These are phyloP conservation scores for Neogale vison DNA, from an alignment of 2,113 vertebrate species.

Conservation along the genomic window DNA sequence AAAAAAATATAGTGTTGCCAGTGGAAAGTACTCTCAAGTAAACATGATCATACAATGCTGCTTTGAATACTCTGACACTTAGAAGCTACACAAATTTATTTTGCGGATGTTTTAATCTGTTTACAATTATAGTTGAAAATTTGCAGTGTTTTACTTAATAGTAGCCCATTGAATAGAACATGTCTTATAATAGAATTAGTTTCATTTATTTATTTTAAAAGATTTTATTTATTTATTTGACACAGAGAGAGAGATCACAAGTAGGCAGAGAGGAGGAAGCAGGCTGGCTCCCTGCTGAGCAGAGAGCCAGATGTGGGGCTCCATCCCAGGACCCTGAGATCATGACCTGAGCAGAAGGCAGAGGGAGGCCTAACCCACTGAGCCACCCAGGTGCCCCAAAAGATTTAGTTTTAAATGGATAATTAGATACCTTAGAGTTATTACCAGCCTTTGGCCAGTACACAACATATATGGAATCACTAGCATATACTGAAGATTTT, in stretches of 20 bases:
- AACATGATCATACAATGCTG: not conserved
- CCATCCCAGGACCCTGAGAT: no score
- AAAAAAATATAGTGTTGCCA: not conserved
- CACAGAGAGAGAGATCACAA: no score
- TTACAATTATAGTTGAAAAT: not conserved
- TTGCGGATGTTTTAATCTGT: not conserved
- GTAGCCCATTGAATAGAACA: not conserved
- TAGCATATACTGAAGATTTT: not conserved
- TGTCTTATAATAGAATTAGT: not conserved
- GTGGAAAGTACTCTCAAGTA: not conserved
- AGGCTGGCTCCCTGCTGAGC: no score
- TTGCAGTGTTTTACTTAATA: slow-evolving; percentile 8
- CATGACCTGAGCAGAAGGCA: no score
- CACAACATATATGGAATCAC: not conserved
- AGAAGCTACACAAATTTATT: not conserved
- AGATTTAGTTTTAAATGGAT: not conserved
- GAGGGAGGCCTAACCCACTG: no score
- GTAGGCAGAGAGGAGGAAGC: no score
- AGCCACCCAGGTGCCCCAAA: no score
- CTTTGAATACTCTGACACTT: not conserved
- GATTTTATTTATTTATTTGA: no score
- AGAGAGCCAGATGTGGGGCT: no score
- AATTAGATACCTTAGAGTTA: not conserved
- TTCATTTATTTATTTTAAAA: not conserved
- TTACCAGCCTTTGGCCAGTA: not conserved